A percentile compares a stretch with the other conserved stretches of the same genome.
Evolutionary conservation across 2,888 invertebrate species (phyloP).

Genomic region (Noctua pronuba): DNA sequence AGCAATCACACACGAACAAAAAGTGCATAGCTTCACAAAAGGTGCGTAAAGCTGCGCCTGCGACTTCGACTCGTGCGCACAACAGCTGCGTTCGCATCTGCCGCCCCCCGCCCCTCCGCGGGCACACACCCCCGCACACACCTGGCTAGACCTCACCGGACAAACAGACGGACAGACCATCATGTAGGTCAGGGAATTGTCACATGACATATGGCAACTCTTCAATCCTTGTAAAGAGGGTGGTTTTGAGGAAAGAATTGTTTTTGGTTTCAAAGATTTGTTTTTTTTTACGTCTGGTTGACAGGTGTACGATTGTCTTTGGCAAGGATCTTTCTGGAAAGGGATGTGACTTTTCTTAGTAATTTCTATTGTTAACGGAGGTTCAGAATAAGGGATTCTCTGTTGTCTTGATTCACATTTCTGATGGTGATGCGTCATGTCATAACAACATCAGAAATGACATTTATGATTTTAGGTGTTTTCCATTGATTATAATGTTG

Average conservation of each 20-base stretch:
- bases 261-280: constrained; percentile 14
- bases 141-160: constrained; percentile 55
- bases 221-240: not conserved
- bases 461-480: too few species aligned
- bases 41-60: constrained; percentile 72
- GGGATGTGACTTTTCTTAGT: not conserved
- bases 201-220: constrained; percentile 42
- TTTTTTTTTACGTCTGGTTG: not conserved
- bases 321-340: not conserved
- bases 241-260: not conserved
- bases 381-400: not conserved
- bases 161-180: constrained; percentile 38
- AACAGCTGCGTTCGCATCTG: constrained; percentile 79
- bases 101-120: constrained; percentile 62
- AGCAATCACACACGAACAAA: constrained; percentile 61
- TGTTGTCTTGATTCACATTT: not conserved
- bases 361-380: not conserved
- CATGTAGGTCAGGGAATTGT: constrained; percentile 55
- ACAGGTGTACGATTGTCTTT: constrained; percentile 26
- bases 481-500: too few species aligned
- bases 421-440: not conserved
- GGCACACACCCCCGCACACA: constrained; percentile 51
- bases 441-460: too few species aligned
- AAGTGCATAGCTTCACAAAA: constrained; percentile 72
- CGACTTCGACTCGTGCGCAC: constrained; percentile 58